These are phyloP conservation scores for Chascanopsetta lugubris DNA, from an alignment of 2,113 vertebrate species.

Conservation along the genomic window DNA sequence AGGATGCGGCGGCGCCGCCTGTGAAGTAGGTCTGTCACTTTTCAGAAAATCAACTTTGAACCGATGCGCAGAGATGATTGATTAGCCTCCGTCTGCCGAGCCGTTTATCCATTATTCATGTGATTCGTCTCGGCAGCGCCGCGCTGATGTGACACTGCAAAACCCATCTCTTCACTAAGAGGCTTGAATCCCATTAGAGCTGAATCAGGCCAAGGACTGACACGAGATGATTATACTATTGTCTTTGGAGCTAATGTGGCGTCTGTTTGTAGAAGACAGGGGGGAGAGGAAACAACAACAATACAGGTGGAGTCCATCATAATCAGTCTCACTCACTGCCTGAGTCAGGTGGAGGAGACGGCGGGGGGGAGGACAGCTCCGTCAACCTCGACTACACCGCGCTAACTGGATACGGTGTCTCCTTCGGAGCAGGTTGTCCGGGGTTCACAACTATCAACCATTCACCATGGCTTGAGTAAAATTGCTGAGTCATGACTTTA, in stretches of 20 bases:
- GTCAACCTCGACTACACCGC: too few relatives aligned
- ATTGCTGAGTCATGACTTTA: too few relatives aligned
- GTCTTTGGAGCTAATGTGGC: not conserved
- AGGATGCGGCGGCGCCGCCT: conserved; percentile 11
- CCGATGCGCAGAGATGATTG: not conserved
- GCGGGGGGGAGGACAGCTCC: too few relatives aligned
- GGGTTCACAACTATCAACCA: too few relatives aligned
- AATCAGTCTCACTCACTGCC: not conserved
- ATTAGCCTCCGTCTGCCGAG: not conserved
- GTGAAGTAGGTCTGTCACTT: conserved; percentile 25
- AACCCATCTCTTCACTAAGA: not conserved
- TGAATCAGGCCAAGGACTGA: not conserved
- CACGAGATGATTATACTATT: not conserved
- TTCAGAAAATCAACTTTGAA: not conserved
- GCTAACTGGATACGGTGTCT: too few relatives aligned
- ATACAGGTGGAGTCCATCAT: not conserved
- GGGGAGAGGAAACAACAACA: not conserved
- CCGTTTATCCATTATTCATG: not conserved
- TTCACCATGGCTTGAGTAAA: too few relatives aligned
- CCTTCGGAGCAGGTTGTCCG: too few relatives aligned
- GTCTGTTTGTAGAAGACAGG: not conserved
- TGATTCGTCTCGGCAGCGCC: not conserved
- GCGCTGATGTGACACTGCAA: not conserved
- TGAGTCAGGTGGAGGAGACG: too few relatives aligned
- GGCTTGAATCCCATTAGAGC: not conserved